Evolutionary conservation across 1,140 invertebrate species (phyloP).

Genomic region (Drosophila busckii): DNA sequence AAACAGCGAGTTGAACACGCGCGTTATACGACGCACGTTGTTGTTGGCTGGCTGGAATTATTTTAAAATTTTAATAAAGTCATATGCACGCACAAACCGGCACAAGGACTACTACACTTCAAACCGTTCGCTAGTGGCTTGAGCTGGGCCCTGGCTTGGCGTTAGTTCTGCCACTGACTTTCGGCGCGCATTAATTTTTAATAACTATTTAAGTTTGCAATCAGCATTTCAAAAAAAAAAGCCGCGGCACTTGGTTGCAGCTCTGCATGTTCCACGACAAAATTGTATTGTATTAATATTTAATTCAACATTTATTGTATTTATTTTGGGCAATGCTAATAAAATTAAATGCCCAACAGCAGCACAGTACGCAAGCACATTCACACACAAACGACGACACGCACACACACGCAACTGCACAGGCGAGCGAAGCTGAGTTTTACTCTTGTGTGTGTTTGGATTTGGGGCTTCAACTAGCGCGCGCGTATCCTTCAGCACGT

Average conservation of each 20-base stretch:
- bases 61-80: slow-evolving; percentile 71
- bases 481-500: slow-evolving; percentile 75
- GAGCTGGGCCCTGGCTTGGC: slow-evolving; percentile 15
- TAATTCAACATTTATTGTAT: slow-evolving; percentile 75
- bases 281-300: slow-evolving; percentile 56
- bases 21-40: slow-evolving; percentile 37
- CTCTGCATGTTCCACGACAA: slow-evolving; percentile 46
- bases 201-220: slow-evolving; percentile 70
- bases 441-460: slow-evolving; percentile 21
- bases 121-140: slow-evolving; percentile 1
- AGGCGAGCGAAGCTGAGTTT: slow-evolving; percentile 13
- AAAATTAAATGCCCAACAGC: slow-evolving; percentile 55
- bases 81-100: slow-evolving; percentile 61
- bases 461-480: slow-evolving; percentile 25
- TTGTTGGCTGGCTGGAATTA: slow-evolving; percentile 9
- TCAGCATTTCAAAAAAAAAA: slow-evolving; percentile 33
- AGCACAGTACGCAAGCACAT: slow-evolving; percentile 9
- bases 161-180: not conserved
- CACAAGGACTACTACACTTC: slow-evolving; percentile 16
- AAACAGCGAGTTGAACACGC: slow-evolving; percentile 46
- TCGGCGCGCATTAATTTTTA: slow-evolving; percentile 54
- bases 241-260: slow-evolving; percentile 6
- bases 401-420: slow-evolving; percentile 20
- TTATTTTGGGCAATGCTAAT: slow-evolving; percentile 42
- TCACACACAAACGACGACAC: slow-evolving; percentile 7